Base-by-base conservation (phyloP, 1,140 invertebrate species). In the Drosophila nebulosa region DNA sequence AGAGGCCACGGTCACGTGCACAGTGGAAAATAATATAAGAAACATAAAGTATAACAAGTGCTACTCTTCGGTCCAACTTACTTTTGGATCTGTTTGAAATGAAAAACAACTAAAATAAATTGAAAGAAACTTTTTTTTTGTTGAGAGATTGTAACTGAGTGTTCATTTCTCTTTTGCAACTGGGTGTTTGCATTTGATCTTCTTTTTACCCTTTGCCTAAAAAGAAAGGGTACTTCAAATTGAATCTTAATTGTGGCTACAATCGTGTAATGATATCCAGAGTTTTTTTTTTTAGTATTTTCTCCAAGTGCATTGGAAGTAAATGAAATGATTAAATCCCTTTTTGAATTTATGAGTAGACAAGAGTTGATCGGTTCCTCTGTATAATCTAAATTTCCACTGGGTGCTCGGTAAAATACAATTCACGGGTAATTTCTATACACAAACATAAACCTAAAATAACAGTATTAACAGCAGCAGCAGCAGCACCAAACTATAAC, bases 1-100 rank as follows among this genome's bases (percentile, higher is more conserved):
- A 36, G 18, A 52, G 74, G 74, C 80, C 73, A 85, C 80, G 80
- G 81, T 86, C 80, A 86, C 84, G 81, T 73, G 83, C 78, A 74
- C 78, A 69, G 63, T 74, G 74, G 76, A 51, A 77, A 84, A 69
- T 73, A 57, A 16, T 46, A 24, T 26, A 24, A 9, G 3, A 26
- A 53, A 7, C 0, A 2, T 24, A 4, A 24, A 24, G 24, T 24
- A 24, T 35, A n/a, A n/a, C n/a, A n/a, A n/a, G n/a, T n/a, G n/a
- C n/a, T n/a, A n/a, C n/a, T n/a, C n/a, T n/a, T n/a, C n/a, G n/a
- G n/a, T n/a, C n/a, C n/a, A n/a, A n/a, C n/a, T n/a, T n/a, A n/a
- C n/a, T n/a, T n/a, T n/a, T 39, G 35, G 0, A n/a, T 39, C 30
- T 7, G 27, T 30, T 7, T 7, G 7, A 30, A 7, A 30, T 30